phyloP scores from a whole-genome alignment of 2,113 vertebrate species.

The Prionailurus bengalensis region DNA sequence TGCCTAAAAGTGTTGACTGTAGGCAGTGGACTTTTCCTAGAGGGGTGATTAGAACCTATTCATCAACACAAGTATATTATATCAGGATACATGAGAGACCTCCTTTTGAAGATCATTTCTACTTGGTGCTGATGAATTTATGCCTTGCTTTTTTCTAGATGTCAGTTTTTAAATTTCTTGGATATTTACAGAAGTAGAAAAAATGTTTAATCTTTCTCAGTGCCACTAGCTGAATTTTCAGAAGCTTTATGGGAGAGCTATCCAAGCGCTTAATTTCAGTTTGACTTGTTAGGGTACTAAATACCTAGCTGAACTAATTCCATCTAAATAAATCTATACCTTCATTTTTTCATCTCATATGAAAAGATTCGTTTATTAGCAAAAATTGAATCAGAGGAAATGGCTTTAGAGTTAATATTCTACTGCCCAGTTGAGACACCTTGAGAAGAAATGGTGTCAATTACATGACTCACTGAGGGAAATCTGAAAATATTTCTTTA shows the following conservation, averaged over 20 bases:
- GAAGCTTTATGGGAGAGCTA: background rate
- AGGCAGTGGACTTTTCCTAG: conserved; percentile 24
- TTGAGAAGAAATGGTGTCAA: background rate
- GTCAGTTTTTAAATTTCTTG: conserved; percentile 50
- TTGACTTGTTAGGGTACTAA: conserved; percentile 12
- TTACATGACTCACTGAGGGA: background rate
- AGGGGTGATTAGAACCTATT: background rate
- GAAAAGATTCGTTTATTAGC: conserved; percentile 25
- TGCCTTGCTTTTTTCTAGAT: conserved; percentile 52
- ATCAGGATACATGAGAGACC: background rate
- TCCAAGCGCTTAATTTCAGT: background rate
- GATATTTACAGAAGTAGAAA: conserved; percentile 51
- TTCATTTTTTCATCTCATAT: conserved; percentile 42
- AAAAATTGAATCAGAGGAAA: background rate
- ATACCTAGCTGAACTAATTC: background rate
- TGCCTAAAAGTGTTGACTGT: background rate
- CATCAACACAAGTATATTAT: background rate
- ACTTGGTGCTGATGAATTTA: conserved; percentile 65
- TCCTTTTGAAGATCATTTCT: conserved; percentile 34
- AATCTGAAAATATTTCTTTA: background rate
- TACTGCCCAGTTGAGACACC: background rate
- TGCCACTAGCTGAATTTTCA: background rate
- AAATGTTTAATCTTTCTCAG: conserved; percentile 42
- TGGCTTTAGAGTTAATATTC: background rate
- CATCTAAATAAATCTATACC: background rate